Evolutionary conservation across 2,113 vertebrate species (phyloP).

Genomic region (Chamaetylas fuelleborni): DNA sequence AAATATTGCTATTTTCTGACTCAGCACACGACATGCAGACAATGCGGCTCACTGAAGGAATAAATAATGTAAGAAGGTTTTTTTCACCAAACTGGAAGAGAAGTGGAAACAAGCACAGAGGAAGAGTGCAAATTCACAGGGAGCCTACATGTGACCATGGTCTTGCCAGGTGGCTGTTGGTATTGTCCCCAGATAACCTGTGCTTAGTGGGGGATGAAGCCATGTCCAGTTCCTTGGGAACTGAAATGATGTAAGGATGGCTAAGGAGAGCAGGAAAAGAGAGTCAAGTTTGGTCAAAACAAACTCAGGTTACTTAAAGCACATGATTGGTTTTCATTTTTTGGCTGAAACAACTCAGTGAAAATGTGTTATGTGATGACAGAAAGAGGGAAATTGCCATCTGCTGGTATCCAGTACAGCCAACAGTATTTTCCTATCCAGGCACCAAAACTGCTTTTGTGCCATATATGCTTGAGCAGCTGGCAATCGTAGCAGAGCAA

Average conservation of each 20-base stretch:
- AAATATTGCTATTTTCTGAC: background rate
- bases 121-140: fast-evolving
- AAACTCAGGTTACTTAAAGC: background rate
- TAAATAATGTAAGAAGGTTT: background rate
- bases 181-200: background rate
- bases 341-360: background rate
- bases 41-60: fast-evolving
- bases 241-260: background rate
- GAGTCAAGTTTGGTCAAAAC: background rate
- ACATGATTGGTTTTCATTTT: background rate
- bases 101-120: background rate
- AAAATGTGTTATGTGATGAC: background rate
- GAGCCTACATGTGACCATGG: fast-evolving
- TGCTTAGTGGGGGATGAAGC: background rate
- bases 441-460: conserved; percentile 7
- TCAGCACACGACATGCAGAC: background rate
- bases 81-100: background rate
- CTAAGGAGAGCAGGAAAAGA: background rate
- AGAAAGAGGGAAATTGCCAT: conserved; percentile 48
- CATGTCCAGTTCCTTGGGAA: background rate
- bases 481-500: background rate
- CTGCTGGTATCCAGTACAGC: conserved; percentile 23
- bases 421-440: conserved; percentile 29
- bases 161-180: background rate
- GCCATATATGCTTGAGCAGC: background rate